phyloP scores from a whole-genome alignment of 1,140 invertebrate genomes.

The Caenorhabditis brenneri region DNA sequence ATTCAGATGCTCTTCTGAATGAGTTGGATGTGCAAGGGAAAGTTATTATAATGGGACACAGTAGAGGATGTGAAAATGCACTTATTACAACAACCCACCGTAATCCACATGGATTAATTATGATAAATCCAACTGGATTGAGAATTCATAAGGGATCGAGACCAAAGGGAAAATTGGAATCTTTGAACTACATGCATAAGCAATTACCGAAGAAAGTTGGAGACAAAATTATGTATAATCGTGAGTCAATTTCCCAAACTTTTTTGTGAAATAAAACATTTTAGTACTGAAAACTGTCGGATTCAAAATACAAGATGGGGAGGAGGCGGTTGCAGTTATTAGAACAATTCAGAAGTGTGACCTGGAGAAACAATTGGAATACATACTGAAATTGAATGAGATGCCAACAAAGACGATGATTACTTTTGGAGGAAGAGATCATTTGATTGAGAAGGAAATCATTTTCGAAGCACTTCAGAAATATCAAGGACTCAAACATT shows the following conservation, averaged over 20 bases:
- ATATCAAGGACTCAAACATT: conserved; percentile 31
- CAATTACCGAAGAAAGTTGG: not conserved
- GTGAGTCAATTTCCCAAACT: not conserved
- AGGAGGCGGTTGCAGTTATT: not conserved
- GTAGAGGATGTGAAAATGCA: conserved; percentile 54
- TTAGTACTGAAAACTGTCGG: conserved; percentile 52
- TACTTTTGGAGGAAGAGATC: conserved; percentile 48
- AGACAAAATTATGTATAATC: not conserved
- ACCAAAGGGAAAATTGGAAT: conserved; percentile 11
- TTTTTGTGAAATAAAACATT: not conserved
- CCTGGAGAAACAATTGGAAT: conserved; percentile 40
- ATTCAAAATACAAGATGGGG: not conserved
- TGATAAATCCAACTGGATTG: conserved; percentile 51
- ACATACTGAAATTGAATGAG: conserved; percentile 8
- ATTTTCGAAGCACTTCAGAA: conserved; percentile 40
- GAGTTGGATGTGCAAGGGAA: not conserved
- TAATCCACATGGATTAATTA: conserved; percentile 41
- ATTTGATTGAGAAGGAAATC: conserved; percentile 49
- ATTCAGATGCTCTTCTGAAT: conserved; percentile 7
- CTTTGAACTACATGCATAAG: not conserved
- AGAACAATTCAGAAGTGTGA: conserved; percentile 43
- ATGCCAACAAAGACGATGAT: conserved; percentile 27
- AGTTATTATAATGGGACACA: conserved; percentile 16
- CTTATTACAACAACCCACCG: conserved; percentile 16
- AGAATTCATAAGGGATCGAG: conserved; percentile 45